phyloP scores from a whole-genome alignment of 2,113 vertebrate genomes.

The Pelodiscus sinensis region DNA sequence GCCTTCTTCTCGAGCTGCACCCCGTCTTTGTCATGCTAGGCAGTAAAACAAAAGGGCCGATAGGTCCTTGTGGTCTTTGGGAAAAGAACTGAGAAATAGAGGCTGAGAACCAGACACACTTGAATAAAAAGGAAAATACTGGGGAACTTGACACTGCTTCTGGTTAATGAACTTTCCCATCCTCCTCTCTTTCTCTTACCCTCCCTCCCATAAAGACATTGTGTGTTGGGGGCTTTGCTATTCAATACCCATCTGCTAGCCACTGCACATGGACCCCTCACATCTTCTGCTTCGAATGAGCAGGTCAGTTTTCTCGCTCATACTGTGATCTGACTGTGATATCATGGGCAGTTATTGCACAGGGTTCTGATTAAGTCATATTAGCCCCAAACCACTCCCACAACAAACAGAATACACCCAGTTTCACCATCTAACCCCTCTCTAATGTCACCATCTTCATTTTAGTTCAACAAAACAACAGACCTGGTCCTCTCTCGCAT shows the following conservation, averaged over 20 bases:
- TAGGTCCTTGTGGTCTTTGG: background rate
- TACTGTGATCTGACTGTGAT: background rate
- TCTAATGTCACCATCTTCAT: background rate
- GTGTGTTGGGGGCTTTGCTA: background rate
- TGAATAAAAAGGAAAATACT: background rate
- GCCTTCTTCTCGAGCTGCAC: background rate
- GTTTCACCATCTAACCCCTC: background rate
- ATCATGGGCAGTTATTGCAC: background rate
- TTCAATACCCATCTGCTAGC: rapidly evolving
- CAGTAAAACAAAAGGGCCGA: background rate
- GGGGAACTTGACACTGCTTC: background rate
- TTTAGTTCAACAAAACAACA: background rate
- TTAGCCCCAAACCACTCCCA: background rate
- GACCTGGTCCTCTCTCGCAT: background rate
- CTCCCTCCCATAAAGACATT: rapidly evolving
- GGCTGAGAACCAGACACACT: background rate
- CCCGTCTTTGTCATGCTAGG: background rate
- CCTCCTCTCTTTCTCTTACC: background rate
- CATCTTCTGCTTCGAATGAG: background rate
- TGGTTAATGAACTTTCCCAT: background rate
- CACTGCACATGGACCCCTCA: background rate
- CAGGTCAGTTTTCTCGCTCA: rapidly evolving
- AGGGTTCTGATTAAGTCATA: background rate
- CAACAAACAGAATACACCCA: background rate
- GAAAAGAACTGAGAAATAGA: background rate